These are phyloP conservation scores for Muscidifurax raptorellus DNA, from an alignment of 1,140 invertebrate genomes.

Conservation along the genomic window DNA sequence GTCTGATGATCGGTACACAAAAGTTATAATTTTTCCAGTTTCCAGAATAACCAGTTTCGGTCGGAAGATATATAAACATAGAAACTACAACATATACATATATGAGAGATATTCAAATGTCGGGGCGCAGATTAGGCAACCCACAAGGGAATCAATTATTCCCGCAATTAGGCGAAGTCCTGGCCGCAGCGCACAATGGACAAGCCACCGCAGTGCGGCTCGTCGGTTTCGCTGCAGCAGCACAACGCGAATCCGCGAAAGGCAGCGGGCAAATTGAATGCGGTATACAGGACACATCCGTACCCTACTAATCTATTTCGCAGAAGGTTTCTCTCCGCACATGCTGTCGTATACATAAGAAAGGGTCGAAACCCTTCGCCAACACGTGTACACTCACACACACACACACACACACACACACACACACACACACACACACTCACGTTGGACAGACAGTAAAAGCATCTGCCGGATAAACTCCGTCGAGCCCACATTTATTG, in stretches of 20 bases:
- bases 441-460: background rate
- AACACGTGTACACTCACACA: background rate
- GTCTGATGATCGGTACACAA: too few relatives aligned
- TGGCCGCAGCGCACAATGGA: constrained; percentile 35
- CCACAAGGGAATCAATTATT: constrained; percentile 49
- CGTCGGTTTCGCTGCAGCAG: background rate
- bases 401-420: background rate
- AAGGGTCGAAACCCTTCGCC: constrained; percentile 21
- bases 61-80: background rate
- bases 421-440: background rate
- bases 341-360: background rate
- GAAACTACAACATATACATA: background rate
- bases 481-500: background rate
- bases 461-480: constrained; percentile 28
- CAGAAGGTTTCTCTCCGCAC: background rate
- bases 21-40: too few relatives aligned
- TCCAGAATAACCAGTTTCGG: background rate
- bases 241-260: constrained; percentile 28
- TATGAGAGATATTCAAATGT: constrained; percentile 47
- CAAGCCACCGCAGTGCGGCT: constrained; percentile 13
- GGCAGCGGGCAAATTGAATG: constrained; percentile 44
- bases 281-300: constrained; percentile 36
- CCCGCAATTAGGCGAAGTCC: constrained; percentile 49
- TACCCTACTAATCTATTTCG: constrained; percentile 50
- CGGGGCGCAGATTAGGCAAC: background rate